Evolutionary conservation across 2,797 vertebrate genomes (phyloP).

Genomic region (Silurus aristotelis): DNA sequence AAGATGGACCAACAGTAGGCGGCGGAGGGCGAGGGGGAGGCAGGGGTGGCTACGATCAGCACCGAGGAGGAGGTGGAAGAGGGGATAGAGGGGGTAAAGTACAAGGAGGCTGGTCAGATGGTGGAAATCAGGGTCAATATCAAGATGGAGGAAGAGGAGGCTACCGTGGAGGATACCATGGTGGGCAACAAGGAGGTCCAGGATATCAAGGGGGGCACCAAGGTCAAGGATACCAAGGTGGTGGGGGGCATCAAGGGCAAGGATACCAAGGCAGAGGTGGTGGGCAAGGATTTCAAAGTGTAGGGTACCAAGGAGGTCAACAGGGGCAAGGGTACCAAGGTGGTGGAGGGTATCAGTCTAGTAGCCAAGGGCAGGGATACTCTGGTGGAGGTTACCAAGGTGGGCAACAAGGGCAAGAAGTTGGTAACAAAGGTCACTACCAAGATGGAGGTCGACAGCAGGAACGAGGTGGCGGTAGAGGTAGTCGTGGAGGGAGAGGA

Average conservation of each 20-base stretch:
- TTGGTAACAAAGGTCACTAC: slow-evolving; percentile 69
- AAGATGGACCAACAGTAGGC: slow-evolving; percentile 83
- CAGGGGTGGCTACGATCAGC: slow-evolving; percentile 78
- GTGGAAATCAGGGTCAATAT: slow-evolving; percentile 71
- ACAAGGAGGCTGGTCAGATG: slow-evolving; percentile 79
- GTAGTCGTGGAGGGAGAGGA: slow-evolving; percentile 76
- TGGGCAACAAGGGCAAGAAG: slow-evolving; percentile 69
- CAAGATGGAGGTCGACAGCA: slow-evolving; percentile 78
- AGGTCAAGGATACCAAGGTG: slow-evolving; percentile 45
- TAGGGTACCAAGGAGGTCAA: slow-evolving; percentile 46
- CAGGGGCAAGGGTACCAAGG: slow-evolving; percentile 50
- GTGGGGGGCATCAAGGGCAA: slow-evolving; percentile 59
- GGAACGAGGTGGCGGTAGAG: slow-evolving; percentile 76
- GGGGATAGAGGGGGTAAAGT: slow-evolving; percentile 73
- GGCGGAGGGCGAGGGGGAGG: slow-evolving; percentile 74
- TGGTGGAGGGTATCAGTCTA: slow-evolving; percentile 49
- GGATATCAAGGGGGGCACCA: slow-evolving; percentile 38
- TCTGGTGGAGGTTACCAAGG: slow-evolving; percentile 76
- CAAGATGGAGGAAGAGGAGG: slow-evolving; percentile 77
- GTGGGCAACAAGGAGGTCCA: slow-evolving; percentile 37
- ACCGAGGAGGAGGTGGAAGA: slow-evolving; percentile 66
- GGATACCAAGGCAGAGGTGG: slow-evolving; percentile 76
- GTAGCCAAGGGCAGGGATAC: slow-evolving; percentile 69
- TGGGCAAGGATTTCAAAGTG: slow-evolving; percentile 54
- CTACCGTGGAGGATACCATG: slow-evolving; percentile 57